phyloP scores from a whole-genome alignment of 2,797 vertebrate species.

The Adelosebastes latens region DNA sequence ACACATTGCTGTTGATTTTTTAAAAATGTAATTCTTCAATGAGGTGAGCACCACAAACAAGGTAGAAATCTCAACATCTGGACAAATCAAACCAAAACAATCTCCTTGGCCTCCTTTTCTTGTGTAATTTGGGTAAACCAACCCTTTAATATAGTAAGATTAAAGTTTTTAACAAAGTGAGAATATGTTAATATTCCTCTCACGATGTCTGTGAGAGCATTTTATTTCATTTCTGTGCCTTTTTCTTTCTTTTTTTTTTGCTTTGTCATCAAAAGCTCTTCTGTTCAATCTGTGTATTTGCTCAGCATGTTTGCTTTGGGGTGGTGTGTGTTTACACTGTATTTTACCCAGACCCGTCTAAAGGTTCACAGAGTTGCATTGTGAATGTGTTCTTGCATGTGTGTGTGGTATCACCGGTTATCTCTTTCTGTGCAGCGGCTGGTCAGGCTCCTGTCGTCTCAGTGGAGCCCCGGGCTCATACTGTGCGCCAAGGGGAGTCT shows the following conservation, averaged over 20 bases:
- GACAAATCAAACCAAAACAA: not conserved
- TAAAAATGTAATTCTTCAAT: not conserved
- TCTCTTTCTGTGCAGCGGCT: conserved; percentile 57
- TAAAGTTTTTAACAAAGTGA: not conserved
- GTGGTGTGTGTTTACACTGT: conserved; percentile 43
- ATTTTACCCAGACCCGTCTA: conserved; percentile 34
- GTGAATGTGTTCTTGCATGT: not conserved
- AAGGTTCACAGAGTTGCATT: conserved; percentile 58
- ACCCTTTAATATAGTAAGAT: not conserved
- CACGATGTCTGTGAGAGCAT: not conserved
- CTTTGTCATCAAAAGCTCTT: not conserved
- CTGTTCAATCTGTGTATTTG: conserved; percentile 54
- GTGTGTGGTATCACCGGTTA: not conserved
- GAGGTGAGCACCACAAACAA: not conserved
- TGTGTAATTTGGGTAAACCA: not conserved
- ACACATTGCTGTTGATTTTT: not conserved
- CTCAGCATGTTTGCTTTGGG: conserved; percentile 63
- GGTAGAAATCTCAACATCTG: not conserved
- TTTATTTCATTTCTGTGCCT: not conserved
- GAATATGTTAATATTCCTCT: not conserved
- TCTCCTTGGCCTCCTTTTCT: too few relatives aligned
- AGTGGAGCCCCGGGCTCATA: conserved; percentile 84
- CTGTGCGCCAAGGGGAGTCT: conserved; percentile 85
- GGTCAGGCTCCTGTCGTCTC: conserved; percentile 87
- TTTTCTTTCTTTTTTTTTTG: not conserved